phyloP scores from a whole-genome alignment of 23 tunicate species.

The Clavelina lepadiformis region DNA sequence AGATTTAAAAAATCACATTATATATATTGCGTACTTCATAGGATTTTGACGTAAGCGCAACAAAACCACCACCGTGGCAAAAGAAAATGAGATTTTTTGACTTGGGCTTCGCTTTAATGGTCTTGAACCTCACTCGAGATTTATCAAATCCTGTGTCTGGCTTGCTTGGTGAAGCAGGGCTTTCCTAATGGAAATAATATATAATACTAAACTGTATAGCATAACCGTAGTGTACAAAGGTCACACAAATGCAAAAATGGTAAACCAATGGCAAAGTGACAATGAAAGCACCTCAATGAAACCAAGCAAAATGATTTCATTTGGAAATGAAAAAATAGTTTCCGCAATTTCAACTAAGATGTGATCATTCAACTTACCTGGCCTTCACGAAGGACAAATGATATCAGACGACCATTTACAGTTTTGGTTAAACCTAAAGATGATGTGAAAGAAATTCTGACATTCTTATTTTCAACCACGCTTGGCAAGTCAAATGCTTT shows the following conservation, averaged over 20 bases:
- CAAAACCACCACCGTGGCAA: slow-evolving; percentile 81
- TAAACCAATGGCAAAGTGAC: too few relatives aligned
- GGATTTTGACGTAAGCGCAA: slow-evolving; percentile 61
- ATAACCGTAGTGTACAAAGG: too few relatives aligned
- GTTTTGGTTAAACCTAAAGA: not conserved
- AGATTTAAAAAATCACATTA: not conserved
- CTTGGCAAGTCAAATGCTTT: slow-evolving; percentile 17
- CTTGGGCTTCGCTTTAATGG: slow-evolving; percentile 15
- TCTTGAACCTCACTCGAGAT: slow-evolving; percentile 38
- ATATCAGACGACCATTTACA: slow-evolving; percentile 45
- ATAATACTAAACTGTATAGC: too few relatives aligned
- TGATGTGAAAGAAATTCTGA: slow-evolving; percentile 13
- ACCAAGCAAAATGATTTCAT: too few relatives aligned
- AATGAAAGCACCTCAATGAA: too few relatives aligned
- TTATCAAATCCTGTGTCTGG: slow-evolving; percentile 63
- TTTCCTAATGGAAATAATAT: slow-evolving; percentile 24
- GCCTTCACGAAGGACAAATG: slow-evolving; percentile 55
- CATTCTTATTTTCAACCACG: not conserved
- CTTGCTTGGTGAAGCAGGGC: slow-evolving; percentile 44
- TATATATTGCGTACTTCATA: slow-evolving; percentile 29
- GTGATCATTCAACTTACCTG: slow-evolving; percentile 27
- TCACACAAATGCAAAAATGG: too few relatives aligned
- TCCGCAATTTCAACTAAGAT: too few relatives aligned
- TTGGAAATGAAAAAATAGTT: too few relatives aligned
- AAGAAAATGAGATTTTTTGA: slow-evolving; percentile 65